These are phyloP conservation scores for Mus caroli DNA, from an alignment of 2,797 vertebrate species.

Conservation along the genomic window DNA sequence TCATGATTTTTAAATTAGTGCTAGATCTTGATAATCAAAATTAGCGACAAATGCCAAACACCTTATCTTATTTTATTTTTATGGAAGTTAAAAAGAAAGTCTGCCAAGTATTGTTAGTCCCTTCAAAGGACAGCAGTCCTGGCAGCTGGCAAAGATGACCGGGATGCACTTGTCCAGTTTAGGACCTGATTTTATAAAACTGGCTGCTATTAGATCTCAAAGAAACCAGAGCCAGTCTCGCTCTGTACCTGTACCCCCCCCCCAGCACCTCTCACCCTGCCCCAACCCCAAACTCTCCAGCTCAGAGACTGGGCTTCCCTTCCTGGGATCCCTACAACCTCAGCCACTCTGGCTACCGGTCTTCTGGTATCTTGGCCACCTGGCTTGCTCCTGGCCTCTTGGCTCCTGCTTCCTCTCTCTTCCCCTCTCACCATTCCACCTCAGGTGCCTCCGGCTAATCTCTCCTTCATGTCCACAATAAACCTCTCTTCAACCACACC, in stretches of 20 bases:
- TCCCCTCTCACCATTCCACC: background rate
- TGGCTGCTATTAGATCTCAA: background rate
- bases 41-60: background rate
- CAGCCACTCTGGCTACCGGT: background rate
- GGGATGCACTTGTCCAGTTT: background rate
- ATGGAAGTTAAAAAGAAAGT: constrained; percentile 1
- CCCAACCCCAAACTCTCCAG: background rate
- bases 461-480: background rate
- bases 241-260: too few relatives aligned
- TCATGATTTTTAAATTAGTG: background rate
- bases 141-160: background rate
- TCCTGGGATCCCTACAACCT: background rate
- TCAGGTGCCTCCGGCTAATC: background rate
- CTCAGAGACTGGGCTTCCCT: background rate
- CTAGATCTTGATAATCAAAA: background rate
- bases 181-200: background rate
- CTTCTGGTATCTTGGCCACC: background rate
- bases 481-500: background rate
- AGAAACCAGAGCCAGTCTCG: background rate
- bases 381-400: background rate
- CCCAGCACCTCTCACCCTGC: background rate
- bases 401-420: background rate
- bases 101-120: background rate
- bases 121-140: background rate
- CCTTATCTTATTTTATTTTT: background rate